Evolutionary conservation across 2,888 invertebrate genomes (phyloP), one percentile per base, ranked within the genome.

Genomic region (Tenthredo mesomela): DNA sequence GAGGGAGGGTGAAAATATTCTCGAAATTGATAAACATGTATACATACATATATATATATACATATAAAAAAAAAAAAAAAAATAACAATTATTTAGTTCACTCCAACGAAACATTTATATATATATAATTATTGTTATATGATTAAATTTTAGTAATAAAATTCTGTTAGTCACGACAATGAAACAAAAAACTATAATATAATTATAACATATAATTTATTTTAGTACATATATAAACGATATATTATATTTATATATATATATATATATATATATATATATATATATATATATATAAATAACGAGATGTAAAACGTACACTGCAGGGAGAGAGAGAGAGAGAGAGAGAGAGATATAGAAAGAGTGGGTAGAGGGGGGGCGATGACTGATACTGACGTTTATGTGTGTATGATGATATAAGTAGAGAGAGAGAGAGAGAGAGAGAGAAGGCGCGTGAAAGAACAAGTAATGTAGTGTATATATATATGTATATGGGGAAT

Each of bases 161-260:
- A 77, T 50, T 54, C 54, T 77, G 77, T 77, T 77, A 77, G 77
- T 77, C 54, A 77, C 77, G 77, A 43, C 82, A 77, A 84, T 15
- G 71, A 70, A 77, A 84, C 10, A 65, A 70, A 82, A 82, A 47
- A 40, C 85, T 61, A 86, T 83, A 54, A 85, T 58, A 47, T 37
- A 37, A 37, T 47, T 47, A 47, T 47, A 47, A 47, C n/a, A 54
- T 54, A 54, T n/a, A 54, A 70, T 85, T 82, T 43, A 84, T 73
- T 73, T 82, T 75, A 71, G 65, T 75, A 85, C 84, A 85, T 71
- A 85, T 71, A 84, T 58, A 82, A 85, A 50, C 84, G 50, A 93
- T 93, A 94, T 61, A 94, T 94, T 61, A 94, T 94, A 89, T 91
- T 94, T 94, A 92, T 92, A 91, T 92, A 94, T 93, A 91, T 89